These are phyloP conservation scores for Acomys russatus DNA, from an alignment of 2,797 vertebrate genomes.

Conservation along the genomic window DNA sequence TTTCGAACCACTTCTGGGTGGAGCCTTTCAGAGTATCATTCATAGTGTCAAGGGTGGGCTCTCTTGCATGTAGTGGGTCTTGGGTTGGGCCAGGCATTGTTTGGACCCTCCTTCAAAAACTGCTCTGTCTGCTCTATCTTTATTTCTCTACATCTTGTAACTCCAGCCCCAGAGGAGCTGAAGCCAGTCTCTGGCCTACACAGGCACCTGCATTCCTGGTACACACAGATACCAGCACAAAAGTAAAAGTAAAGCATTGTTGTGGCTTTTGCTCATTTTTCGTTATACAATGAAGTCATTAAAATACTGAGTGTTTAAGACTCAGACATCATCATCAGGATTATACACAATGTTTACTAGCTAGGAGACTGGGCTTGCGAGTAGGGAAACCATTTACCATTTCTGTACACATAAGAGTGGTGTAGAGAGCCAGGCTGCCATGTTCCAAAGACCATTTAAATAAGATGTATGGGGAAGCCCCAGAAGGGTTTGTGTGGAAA, in stretches of 20 bases:
- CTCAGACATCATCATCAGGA: not conserved
- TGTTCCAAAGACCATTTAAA: not conserved
- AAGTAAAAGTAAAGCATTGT: not conserved
- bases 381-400: not conserved
- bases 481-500: not conserved
- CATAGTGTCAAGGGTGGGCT: no score
- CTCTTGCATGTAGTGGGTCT: no score
- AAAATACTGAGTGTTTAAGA: not conserved
- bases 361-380: not conserved
- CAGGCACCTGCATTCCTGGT: not conserved
- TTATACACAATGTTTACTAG: not conserved
- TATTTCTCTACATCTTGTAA: no score
- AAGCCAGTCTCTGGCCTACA: not conserved
- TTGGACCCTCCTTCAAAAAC: no score
- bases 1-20: no score
- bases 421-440: not conserved
- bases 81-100: no score
- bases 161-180: not conserved
- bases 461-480: not conserved
- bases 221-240: not conserved
- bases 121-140: no score
- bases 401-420: not conserved
- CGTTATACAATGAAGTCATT: not conserved
- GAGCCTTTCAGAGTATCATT: no score
- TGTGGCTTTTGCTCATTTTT: not conserved